Evolutionary conservation across 1,140 invertebrate genomes (phyloP), one percentile per base, ranked within the genome.

Genomic region (Triops cancriformis): DNA sequence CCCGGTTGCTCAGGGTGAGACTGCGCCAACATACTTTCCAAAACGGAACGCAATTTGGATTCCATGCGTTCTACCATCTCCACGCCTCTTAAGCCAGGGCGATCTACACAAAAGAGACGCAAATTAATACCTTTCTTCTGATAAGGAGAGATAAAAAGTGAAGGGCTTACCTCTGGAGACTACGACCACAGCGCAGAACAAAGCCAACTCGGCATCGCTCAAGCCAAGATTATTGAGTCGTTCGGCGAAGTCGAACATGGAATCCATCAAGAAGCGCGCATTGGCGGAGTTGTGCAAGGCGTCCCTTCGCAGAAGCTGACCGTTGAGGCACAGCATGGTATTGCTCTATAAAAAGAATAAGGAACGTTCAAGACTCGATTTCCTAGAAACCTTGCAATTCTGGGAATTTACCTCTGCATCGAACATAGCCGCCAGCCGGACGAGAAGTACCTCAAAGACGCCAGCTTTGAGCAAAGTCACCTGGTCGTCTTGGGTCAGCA

Each of bases 181-280:
- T 78, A 99, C 90, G 0, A 98, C 95, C 73, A 98, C 92, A 77
- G 96, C 94, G 86, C 94, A 97, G 86, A 98, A 97, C 0, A 99
- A 87, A 37, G 94, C 96, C 77, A 98, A 90, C 84, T 98, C 95
- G 41, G 93, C 92, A 83, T 98, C 97, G 12, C 92, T 92, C 75
- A 99, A 86, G 82, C 92, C 89, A 83, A 98, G 89, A 9, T 90
- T 89, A 84, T 98, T 97, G 84, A 98, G 92, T 80, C 94, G 89
- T 83, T 97, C 95, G 64, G 96, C 94, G 85, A 99, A 97, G 82
- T 98, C 97, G 84, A 98, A 97, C 87, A 98, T 98, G 79, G 94
- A 97, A 83, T 98, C 94, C 85, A 98, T 93, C 37, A 99, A 89
- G 84, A 97, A 98, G 80, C 94, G 88, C 12, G 95, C 94, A 86